Evolutionary conservation across 2,113 vertebrate species (phyloP).

Genomic region (Callipepla squamata): DNA sequence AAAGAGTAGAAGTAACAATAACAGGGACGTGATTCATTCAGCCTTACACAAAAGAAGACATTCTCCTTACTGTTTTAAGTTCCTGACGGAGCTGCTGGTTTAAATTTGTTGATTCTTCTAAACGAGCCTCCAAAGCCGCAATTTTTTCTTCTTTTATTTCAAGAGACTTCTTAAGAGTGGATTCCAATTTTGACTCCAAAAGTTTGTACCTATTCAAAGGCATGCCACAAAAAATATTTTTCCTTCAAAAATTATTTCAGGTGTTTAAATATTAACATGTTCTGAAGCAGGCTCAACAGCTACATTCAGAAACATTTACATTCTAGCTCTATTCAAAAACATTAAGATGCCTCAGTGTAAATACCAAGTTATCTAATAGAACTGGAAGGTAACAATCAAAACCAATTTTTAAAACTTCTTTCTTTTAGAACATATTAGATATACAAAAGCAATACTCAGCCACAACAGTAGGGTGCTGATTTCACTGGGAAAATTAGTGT

Average conservation of each 20-base stretch:
- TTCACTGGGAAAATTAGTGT: background rate
- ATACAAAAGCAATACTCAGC: background rate
- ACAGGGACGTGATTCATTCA: background rate
- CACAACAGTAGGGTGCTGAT: background rate
- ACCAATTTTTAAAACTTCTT: background rate
- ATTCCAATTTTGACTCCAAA: slow-evolving; percentile 95
- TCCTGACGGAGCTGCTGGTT: slow-evolving; percentile 98
- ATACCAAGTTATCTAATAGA: background rate
- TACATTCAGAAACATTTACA: background rate
- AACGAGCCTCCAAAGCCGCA: slow-evolving; percentile 93
- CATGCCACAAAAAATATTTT: background rate
- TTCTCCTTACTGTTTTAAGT: slow-evolving; percentile 90
- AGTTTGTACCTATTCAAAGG: slow-evolving; percentile 88
- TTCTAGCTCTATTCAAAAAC: background rate
- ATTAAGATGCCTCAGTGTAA: background rate
- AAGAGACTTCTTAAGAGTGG: slow-evolving; percentile 92
- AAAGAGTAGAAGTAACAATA: background rate
- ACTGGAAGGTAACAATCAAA: background rate
- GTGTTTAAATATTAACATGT: background rate
- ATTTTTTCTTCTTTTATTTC: slow-evolving; percentile 99
- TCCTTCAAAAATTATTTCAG: background rate
- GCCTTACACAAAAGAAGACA: rapidly evolving
- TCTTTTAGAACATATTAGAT: background rate
- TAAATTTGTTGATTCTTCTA: slow-evolving; percentile 97
- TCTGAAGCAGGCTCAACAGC: background rate